These are phyloP conservation scores for Caranx melampygus DNA, from an alignment of 2,113 vertebrate species.

Conservation along the genomic window DNA sequence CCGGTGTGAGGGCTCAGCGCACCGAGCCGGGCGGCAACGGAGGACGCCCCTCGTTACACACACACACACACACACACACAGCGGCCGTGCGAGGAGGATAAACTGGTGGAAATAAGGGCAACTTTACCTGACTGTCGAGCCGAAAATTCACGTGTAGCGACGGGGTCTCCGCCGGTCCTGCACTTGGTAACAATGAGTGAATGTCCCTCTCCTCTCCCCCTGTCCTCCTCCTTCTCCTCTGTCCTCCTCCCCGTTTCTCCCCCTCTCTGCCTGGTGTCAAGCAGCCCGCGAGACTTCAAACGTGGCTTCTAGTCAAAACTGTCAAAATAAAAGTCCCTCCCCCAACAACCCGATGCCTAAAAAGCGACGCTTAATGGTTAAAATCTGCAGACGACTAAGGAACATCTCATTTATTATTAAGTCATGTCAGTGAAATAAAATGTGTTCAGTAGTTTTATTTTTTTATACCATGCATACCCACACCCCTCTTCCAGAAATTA, in stretches of 20 bases:
- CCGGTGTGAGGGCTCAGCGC: conserved; percentile 15
- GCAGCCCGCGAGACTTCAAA: not conserved
- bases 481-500: not conserved
- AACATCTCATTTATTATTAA: not conserved
- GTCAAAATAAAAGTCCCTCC: conserved; percentile 47
- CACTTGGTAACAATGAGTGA: conserved; percentile 75
- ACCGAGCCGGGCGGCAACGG: conserved; percentile 31
- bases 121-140: conserved; percentile 67
- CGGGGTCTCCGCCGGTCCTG: conserved; percentile 55
- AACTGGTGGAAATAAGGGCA: not conserved
- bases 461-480: not conserved
- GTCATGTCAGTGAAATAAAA: not conserved
- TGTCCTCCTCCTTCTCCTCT: conserved; percentile 36
- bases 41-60: not conserved
- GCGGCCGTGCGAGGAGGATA: not conserved
- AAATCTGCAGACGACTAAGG: not conserved
- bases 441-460: not conserved
- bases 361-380: not conserved
- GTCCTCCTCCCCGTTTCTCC: conserved; percentile 19
- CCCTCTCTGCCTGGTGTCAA: conserved; percentile 6
- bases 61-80: not conserved
- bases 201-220: conserved; percentile 37
- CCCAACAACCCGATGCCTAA: too few relatives aligned
- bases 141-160: conserved; percentile 44
- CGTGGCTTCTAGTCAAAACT: conserved; percentile 30